A percentile compares a stretch with the other conserved stretches of the same genome.
Evolutionary conservation across 2,888 invertebrate species (phyloP).

Genomic region (Watsonalla cultraria): DNA sequence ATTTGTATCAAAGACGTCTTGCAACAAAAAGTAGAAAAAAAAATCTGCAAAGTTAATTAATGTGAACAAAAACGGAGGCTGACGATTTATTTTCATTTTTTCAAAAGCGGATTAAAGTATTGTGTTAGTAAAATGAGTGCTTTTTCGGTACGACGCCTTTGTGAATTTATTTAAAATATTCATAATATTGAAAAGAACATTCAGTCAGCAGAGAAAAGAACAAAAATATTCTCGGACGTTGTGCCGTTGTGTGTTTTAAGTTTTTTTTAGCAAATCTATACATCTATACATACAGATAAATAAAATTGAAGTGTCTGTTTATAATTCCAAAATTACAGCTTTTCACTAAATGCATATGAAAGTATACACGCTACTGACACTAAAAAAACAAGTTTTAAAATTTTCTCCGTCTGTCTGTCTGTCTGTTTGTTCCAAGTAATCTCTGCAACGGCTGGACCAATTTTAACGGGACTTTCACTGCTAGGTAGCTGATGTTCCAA

Average conservation of each 20-base stretch:
- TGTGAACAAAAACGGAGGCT: neutral
- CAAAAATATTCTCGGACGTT: slow-evolving; percentile 17
- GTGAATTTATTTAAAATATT: slow-evolving; percentile 33
- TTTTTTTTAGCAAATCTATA: slow-evolving; percentile 16
- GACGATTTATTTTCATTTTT: slow-evolving; percentile 1
- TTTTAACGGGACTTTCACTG: too few species aligned
- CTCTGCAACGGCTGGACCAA: too few species aligned
- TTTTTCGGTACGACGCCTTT: slow-evolving; percentile 27
- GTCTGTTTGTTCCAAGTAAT: too few species aligned
- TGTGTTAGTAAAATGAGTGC: slow-evolving; percentile 18
- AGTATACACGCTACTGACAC: too few species aligned
- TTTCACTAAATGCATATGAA: too few species aligned
- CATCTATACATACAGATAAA: too few species aligned
- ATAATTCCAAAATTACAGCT: too few species aligned
- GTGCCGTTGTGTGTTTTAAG: slow-evolving; percentile 20
- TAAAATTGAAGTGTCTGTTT: too few species aligned
- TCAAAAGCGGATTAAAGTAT: slow-evolving; percentile 5
- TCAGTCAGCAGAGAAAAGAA: slow-evolving; percentile 29
- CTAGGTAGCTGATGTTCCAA: too few species aligned
- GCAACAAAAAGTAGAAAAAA: neutral
- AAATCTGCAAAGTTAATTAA: slow-evolving; percentile 1
- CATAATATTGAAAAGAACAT: slow-evolving; percentile 26
- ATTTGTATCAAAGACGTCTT: neutral
- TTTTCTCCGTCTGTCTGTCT: too few species aligned
- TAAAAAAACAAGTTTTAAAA: too few species aligned